These are phyloP conservation scores for Nomada ferruginata DNA, from an alignment of 2,888 invertebrate genomes.

Conservation along the genomic window DNA sequence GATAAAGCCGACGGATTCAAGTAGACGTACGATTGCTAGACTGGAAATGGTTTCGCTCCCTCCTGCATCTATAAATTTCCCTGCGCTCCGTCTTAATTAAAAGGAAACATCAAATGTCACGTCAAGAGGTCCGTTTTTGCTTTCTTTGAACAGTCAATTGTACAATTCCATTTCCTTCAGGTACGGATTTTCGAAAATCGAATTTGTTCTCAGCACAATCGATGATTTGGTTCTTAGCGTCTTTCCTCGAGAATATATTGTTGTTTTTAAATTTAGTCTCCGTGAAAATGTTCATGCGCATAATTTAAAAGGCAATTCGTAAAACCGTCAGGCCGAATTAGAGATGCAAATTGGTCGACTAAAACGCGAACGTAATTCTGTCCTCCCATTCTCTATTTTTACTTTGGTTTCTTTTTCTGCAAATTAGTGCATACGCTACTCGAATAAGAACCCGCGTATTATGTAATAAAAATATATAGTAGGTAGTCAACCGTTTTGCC, in stretches of 20 bases:
- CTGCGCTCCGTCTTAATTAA: neutral
- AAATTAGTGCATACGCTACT: neutral
- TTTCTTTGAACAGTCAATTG: neutral
- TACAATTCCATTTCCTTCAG: neutral
- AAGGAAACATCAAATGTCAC: neutral
- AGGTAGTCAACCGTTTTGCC: neutral
- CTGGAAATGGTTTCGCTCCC: neutral
- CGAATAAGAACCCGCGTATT: slow-evolving; percentile 7
- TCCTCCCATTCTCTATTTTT: neutral
- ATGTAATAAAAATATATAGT: neutral
- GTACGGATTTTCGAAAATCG: neutral
- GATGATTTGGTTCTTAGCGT: neutral
- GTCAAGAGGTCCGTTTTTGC: neutral
- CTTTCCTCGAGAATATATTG: neutral
- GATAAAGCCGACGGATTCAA: neutral
- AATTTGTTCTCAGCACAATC: neutral
- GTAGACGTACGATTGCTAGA: neutral
- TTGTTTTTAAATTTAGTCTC: neutral
- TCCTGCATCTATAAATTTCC: neutral
- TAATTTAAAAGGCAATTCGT: slow-evolving; percentile 34
- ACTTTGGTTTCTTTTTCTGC: neutral
- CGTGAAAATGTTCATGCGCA: neutral
- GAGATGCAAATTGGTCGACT: slow-evolving; percentile 34
- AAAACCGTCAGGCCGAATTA: slow-evolving; percentile 24
- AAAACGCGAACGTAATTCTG: slow-evolving; percentile 29